phyloP scores from a whole-genome alignment of 2,888 invertebrate species.

The Hypena proboscidalis region DNA sequence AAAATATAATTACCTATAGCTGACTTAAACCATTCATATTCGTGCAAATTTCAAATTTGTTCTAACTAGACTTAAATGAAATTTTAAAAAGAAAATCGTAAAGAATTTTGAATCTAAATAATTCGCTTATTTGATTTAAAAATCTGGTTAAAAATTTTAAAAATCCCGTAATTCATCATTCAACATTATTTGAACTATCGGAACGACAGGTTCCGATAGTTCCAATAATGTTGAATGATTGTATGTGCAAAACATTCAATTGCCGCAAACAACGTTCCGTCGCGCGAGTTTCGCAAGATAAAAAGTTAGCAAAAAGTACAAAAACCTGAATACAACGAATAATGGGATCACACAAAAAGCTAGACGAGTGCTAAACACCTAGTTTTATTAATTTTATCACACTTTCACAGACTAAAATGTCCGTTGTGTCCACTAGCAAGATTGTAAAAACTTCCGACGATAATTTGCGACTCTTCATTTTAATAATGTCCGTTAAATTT shows the following conservation, averaged over 20 bases:
- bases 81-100: no score
- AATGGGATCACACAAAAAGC: slow-evolving; percentile 14
- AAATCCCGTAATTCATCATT: neutral
- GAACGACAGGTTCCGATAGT: neutral
- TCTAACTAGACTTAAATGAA: no score
- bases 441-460: slow-evolving; percentile 16
- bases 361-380: slow-evolving; percentile 14
- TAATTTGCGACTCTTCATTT: slow-evolving; percentile 3
- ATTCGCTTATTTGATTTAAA: neutral
- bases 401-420: slow-evolving; percentile 35
- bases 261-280: slow-evolving; percentile 22
- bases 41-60: neutral
- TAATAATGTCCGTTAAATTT: slow-evolving; percentile 4
- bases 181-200: neutral
- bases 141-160: neutral
- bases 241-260: slow-evolving; percentile 12
- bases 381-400: slow-evolving; percentile 26
- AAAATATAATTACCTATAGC: neutral
- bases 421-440: slow-evolving; percentile 5
- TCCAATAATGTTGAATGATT: no score
- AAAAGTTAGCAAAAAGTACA: slow-evolving; percentile 4
- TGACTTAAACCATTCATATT: neutral
- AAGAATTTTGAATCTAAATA: no score
- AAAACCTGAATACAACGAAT: slow-evolving; percentile 6
- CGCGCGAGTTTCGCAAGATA: slow-evolving; percentile 20